phyloP scores from a whole-genome alignment of 2,113 vertebrate species.

The Aplodontia rufa region DNA sequence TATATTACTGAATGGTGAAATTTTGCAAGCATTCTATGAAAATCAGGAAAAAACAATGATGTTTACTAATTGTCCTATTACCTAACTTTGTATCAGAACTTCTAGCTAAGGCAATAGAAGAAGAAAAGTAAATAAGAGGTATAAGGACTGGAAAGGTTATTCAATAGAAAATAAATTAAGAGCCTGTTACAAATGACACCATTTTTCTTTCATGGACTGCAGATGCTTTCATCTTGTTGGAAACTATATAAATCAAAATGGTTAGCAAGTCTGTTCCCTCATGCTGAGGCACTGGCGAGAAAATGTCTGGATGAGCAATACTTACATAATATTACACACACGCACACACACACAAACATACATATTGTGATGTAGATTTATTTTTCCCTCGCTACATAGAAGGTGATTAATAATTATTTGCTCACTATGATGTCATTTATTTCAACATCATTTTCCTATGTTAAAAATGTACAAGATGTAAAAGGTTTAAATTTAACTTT shows the following conservation, averaged over 20 bases:
- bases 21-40: constrained; percentile 6
- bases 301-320: neutral
- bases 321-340: neutral
- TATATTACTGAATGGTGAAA: neutral
- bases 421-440: neutral
- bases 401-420: neutral
- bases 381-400: neutral
- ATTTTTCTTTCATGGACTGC: neutral
- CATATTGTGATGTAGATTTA: neutral
- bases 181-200: neutral
- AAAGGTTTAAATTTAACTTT: constrained; percentile 4
- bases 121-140: neutral
- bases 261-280: neutral
- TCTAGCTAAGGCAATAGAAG: neutral
- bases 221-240: neutral
- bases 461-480: neutral
- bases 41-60: neutral
- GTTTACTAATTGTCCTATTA: neutral
- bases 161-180: neutral
- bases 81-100: neutral
- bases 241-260: neutral
- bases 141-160: neutral
- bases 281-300: neutral
- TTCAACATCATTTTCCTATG: neutral
- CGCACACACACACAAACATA: neutral